Evolutionary conservation across 2,797 vertebrate genomes (phyloP), one percentile per base, ranked within the genome.

Genomic region (Platyrinchus mystaceus): DNA sequence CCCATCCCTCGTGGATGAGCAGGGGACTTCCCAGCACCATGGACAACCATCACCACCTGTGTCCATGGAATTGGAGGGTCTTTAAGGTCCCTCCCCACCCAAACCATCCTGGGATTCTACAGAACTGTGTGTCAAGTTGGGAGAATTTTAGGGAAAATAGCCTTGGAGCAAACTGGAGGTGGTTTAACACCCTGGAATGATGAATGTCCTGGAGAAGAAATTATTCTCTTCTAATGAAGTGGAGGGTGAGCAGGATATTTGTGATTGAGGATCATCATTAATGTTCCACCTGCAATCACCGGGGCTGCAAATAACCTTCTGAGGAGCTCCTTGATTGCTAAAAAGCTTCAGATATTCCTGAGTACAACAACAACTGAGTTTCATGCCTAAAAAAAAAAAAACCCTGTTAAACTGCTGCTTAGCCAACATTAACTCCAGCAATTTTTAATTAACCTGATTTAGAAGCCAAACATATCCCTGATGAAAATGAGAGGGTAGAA

Each of bases 371-470:
- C 84, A 77, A 44, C 63, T 18, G 28, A 24, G 63, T 60, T 92
- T 87, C 90, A 16, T 76, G 70, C 27, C 58, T 71, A 10, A 43
- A 79, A 85, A 84, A 79, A 85, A 84, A 58, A 84, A 39, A 22
- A 30, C 22, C 34, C 56, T 49, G 74, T 79, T 87, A 73, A 86
- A 66, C 88, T 49, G 91, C 74, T 86, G 93, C 92, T 83, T 96
- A 88, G 77, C 92, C 92, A 75, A 84, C 91, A 86, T 94, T 94
- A 95, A 93, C 90, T 71, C 77, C 80, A 91, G 85, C 88, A 80
- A 87, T 94, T 96, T 96, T 95, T 97, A 97, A 97, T 97, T 97
- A 97, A 96, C 94, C 94, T 91, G 93, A 96, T 97, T 97, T 96
- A 91, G 95, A 88, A 86, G 91, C 91, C 89, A 94, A 85, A 91